Conservation (phyloP, 2,113 vertebrate species). For the Hipposideros armiger region DNA sequence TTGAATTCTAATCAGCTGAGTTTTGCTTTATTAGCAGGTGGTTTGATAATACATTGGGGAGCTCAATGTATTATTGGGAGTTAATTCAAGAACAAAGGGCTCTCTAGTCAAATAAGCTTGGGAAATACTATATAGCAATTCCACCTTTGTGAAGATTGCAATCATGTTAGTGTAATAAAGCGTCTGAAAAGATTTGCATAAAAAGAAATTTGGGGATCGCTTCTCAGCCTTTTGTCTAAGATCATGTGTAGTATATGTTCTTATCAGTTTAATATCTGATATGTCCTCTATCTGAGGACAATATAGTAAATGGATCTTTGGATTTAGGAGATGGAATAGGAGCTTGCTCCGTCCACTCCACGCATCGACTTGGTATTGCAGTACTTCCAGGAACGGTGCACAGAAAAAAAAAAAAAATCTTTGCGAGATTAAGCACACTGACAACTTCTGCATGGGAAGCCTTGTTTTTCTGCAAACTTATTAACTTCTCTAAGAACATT, state of each 20-base stretch:
- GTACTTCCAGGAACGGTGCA: too few species aligned
- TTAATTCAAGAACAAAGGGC: background rate
- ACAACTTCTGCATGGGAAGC: background rate
- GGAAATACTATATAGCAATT: too few species aligned
- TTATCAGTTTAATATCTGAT: too few species aligned
- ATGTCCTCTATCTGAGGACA: too few species aligned
- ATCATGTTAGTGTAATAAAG: background rate
- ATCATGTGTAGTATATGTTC: too few species aligned
- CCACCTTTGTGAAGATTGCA: background rate
- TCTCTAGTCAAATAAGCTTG: background rate
- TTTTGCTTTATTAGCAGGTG: background rate
- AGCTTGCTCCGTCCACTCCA: too few species aligned
- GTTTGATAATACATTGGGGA: background rate
- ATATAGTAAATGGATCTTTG: too few species aligned
- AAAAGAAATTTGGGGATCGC: background rate
- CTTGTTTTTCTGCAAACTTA: slow-evolving; percentile 10
- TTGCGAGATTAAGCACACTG: background rate
- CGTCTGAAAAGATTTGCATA: background rate
- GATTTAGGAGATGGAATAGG: too few species aligned
- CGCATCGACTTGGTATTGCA: too few species aligned
- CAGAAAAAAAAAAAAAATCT: background rate
- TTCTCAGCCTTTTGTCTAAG: too few species aligned
- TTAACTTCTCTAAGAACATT: background rate
- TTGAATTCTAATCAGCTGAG: background rate
- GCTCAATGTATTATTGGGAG: background rate